These are phyloP conservation scores for Piscicola geometra DNA, from an alignment of 2,888 invertebrate species.

Conservation along the genomic window DNA sequence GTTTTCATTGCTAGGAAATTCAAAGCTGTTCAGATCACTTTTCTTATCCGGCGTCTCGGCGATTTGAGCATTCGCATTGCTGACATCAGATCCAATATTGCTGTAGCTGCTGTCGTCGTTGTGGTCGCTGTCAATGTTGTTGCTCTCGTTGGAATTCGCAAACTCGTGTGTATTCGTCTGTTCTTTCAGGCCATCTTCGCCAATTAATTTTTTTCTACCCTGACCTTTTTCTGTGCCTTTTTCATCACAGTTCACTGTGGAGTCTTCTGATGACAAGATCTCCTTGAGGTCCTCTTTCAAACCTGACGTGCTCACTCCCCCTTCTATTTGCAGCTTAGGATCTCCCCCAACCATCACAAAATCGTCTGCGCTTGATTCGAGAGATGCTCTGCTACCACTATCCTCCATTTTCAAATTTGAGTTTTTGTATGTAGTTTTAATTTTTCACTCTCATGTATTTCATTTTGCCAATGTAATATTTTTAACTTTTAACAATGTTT, in stretches of 20 bases:
- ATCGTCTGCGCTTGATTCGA: constrained; percentile 69
- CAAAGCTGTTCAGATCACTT: neutral
- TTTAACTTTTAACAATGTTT: too few relatives aligned
- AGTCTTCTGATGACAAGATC: constrained; percentile 54
- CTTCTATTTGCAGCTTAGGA: constrained; percentile 61
- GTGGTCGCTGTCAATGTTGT: constrained; percentile 10
- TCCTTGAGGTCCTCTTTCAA: constrained; percentile 64
- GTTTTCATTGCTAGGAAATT: too few relatives aligned
- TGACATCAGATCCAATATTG: neutral
- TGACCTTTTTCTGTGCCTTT: neutral
- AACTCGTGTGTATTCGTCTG: neutral
- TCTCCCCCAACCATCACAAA: constrained; percentile 64
- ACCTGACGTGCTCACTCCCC: constrained; percentile 65
- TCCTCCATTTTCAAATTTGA: constrained; percentile 50
- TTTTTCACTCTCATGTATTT: too few relatives aligned
- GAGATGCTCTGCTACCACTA: constrained; percentile 64
- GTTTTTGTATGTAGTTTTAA: neutral
- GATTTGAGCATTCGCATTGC: neutral
- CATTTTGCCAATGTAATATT: too few relatives aligned
- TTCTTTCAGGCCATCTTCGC: neutral
- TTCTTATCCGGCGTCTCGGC: neutral
- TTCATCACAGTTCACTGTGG: neutral
- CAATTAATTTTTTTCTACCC: too few relatives aligned
- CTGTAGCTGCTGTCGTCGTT: neutral
- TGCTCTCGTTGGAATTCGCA: neutral